These are phyloP conservation scores for Drosophila falleni DNA, from an alignment of 2,888 invertebrate genomes.

Conservation along the genomic window DNA sequence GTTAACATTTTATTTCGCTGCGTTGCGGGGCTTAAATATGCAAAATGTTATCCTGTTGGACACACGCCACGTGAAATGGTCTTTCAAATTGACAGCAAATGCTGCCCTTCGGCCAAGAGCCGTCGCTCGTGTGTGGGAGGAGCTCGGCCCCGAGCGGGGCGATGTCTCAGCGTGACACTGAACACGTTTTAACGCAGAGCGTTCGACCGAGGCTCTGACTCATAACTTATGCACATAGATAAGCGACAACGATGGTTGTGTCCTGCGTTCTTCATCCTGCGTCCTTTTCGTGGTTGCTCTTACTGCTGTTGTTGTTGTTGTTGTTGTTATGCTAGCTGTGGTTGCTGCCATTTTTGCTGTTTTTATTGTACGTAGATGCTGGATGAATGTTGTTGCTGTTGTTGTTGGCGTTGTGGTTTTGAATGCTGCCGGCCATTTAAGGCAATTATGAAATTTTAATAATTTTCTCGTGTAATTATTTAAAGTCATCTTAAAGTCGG, in stretches of 20 bases:
- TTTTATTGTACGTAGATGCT: conserved; percentile 11
- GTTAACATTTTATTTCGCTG: conserved; percentile 73
- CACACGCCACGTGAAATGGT: conserved; percentile 51
- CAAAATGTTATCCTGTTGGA: conserved; percentile 57
- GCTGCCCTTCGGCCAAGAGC: conserved; percentile 26
- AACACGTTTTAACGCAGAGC: conserved; percentile 71
- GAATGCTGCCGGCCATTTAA: conserved; percentile 66
- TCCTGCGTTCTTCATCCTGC: conserved; percentile 7
- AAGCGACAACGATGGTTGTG: conserved; percentile 61
- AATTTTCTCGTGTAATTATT: conserved; percentile 62
- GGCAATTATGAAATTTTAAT: conserved; percentile 76
- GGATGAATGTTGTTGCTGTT: conserved; percentile 7
- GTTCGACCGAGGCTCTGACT: conserved; percentile 55
- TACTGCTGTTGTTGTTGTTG: conserved; percentile 19
- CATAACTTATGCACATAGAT: conserved; percentile 81
- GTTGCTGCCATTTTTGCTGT: conserved; percentile 30
- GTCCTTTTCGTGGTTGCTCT: conserved; percentile 19
- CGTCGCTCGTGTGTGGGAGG: not conserved
- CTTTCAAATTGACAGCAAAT: conserved; percentile 49
- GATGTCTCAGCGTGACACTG: conserved; percentile 65
- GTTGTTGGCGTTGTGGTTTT: conserved; percentile 18
- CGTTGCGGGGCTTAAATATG: conserved; percentile 63
- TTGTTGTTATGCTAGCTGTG: conserved; percentile 31
- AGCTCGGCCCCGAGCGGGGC: not conserved
- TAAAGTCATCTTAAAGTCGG: conserved; percentile 48